phyloP scores from a whole-genome alignment of 2,113 vertebrate species.

The Myotis brandtii region DNA sequence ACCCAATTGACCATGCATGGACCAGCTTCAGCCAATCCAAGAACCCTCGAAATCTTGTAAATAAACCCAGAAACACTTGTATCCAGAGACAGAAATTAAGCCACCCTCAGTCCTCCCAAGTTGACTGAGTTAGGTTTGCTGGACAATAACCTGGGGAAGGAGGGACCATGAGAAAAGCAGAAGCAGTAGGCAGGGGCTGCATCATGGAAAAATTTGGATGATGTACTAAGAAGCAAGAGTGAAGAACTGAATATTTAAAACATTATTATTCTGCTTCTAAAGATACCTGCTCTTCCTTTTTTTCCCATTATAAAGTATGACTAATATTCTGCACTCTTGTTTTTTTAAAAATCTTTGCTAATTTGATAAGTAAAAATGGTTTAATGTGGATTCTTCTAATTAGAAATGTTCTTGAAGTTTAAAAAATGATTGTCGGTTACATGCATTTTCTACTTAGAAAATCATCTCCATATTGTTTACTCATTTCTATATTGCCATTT shows the following conservation, averaged over 20 bases:
- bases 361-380: conserved; percentile 12
- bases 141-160: neutral
- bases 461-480: neutral
- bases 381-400: conserved; percentile 43
- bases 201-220: neutral
- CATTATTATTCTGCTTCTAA: neutral
- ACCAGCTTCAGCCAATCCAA: neutral
- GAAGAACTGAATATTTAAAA: neutral
- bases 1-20: neutral
- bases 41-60: neutral
- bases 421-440: neutral
- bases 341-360: neutral
- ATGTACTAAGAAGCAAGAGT: neutral
- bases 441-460: conserved; percentile 18
- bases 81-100: neutral
- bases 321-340: neutral
- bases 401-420: conserved; percentile 46
- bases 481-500: neutral
- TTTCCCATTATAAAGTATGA: neutral
- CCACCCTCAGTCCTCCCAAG: neutral
- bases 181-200: accelerated
- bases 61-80: neutral
- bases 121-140: neutral
- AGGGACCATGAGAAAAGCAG: neutral
- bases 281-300: neutral